phyloP scores from a whole-genome alignment of 2,888 invertebrate species.

The Oligia strigilis region DNA sequence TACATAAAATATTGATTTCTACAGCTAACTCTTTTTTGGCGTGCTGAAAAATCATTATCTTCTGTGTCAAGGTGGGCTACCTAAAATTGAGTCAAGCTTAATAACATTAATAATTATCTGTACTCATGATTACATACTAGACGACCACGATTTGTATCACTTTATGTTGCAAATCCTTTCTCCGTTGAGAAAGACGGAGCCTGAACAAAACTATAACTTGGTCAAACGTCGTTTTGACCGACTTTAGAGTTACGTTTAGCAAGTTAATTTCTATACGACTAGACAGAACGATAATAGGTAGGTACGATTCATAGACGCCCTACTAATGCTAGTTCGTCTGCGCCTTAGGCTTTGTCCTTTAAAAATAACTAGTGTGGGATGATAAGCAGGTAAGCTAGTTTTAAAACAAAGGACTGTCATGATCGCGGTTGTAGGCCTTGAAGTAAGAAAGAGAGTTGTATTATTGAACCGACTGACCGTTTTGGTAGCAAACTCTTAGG shows the following conservation, averaged over 20 bases:
- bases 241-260: slow-evolving; percentile 32
- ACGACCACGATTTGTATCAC: slow-evolving; percentile 29
- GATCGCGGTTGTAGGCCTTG: neutral
- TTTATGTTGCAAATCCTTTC: slow-evolving; percentile 52
- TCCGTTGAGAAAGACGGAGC: slow-evolving; percentile 48
- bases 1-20: slow-evolving; percentile 48
- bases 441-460: neutral
- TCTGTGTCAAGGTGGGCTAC: slow-evolving; percentile 13
- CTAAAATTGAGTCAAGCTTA: slow-evolving; percentile 12
- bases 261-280: slow-evolving; percentile 21
- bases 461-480: neutral
- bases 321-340: neutral
- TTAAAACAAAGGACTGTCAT: slow-evolving; percentile 1
- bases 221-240: slow-evolving; percentile 38
- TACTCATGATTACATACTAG: slow-evolving; percentile 25
- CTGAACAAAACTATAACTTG: slow-evolving; percentile 29
- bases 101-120: slow-evolving; percentile 7
- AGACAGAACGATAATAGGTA: neutral
- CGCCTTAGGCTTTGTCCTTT: slow-evolving; percentile 2
- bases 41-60: slow-evolving; percentile 42
- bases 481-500: neutral
- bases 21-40: slow-evolving; percentile 30
- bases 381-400: slow-evolving; percentile 1
- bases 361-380: slow-evolving; percentile 20
- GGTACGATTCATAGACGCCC: neutral